Base-by-base conservation (phyloP, 2,888 invertebrate species). In the Osedax fenrisi region DNA sequence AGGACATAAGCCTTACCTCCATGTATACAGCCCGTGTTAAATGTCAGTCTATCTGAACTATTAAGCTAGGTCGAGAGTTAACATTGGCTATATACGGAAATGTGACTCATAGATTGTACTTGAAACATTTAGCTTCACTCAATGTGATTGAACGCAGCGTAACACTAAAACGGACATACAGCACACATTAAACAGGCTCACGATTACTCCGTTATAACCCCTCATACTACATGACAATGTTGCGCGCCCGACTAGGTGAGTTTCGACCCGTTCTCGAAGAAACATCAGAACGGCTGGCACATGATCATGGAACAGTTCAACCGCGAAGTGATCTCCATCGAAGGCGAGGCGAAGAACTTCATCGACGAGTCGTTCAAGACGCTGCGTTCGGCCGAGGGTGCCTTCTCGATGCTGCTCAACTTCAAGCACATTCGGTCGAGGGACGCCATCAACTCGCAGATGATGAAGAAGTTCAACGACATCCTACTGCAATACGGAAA, bases 311-410 rank as follows among this genome's bases (percentile, higher is more conserved):
- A 87, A 0, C 88, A 88, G 77, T 92, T 94, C 82, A 89, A 90
- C 84, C 88, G 87, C 24, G 90, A 91, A 81, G 90, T 93, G 2
- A 78, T 79, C 22, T 86, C 86, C 77, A 86, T 94, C 27, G 94
- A 94, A 82, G 87, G 88, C 2, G 91, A 92, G 80, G 92, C 92
- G 0, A 90, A 90, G 81, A 88, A 87, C 77, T 92, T 92, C 80
- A 92, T 94, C 76, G 91, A 92, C 82, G 89, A 90, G 80, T 91
- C 92, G 78, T 94, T 94, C 81, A 89, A 88, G 75, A 89, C 89
- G 75, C 86, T 94, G 75, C 87, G 91, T 5, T 89, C 90, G 3
- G 90, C 94, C 0, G 91, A 92, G 82, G 89, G 90, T 79, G 92
- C 93, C 0, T 86, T 94, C 70, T 88, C 89, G 25, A 88, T 92